A percentile compares a stretch with the other conserved stretches of the same genome.
Conservation (phyloP, 2,113 vertebrate species). For the Ursus arctos region DNA sequence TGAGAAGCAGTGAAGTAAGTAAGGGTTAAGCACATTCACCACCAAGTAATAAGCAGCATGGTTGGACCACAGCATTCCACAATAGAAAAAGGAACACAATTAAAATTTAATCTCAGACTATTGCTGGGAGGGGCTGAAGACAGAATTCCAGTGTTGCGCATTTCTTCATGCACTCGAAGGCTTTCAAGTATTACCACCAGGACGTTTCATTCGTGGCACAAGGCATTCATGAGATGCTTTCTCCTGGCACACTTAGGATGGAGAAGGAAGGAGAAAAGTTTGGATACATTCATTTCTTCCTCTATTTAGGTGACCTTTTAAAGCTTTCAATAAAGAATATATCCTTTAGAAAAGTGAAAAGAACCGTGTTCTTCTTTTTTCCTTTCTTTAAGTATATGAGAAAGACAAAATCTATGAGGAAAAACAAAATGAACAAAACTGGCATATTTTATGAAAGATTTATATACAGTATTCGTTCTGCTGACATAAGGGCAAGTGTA, state of each 20-base stretch:
- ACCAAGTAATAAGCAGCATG: neutral
- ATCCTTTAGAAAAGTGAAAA: slow-evolving; percentile 48
- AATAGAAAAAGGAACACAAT: neutral
- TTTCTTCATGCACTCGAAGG: slow-evolving; percentile 14
- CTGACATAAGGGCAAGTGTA: slow-evolving; percentile 54
- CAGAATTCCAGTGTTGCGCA: neutral
- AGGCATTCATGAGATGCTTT: slow-evolving; percentile 24
- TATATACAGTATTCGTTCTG: slow-evolving; percentile 75
- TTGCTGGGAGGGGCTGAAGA: neutral
- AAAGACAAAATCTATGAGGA: slow-evolving; percentile 68
- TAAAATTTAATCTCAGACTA: neutral
- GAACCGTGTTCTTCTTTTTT: neutral
- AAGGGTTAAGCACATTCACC: slow-evolving; percentile 23
- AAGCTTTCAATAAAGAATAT: slow-evolving; percentile 45
- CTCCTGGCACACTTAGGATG: neutral
- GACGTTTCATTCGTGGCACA: neutral
- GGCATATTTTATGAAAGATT: slow-evolving; percentile 63
- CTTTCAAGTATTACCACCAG: neutral
- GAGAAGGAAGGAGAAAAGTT: neutral
- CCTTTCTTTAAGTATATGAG: slow-evolving; percentile 46
- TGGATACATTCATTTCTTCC: neutral
- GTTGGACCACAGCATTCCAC: neutral
- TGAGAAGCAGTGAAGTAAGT: slow-evolving; percentile 71
- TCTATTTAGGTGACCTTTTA: slow-evolving; percentile 16
- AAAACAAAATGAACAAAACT: slow-evolving; percentile 73